These are phyloP conservation scores for Cynocephalus volans DNA, from an alignment of 2,113 vertebrate genomes.

Conservation along the genomic window DNA sequence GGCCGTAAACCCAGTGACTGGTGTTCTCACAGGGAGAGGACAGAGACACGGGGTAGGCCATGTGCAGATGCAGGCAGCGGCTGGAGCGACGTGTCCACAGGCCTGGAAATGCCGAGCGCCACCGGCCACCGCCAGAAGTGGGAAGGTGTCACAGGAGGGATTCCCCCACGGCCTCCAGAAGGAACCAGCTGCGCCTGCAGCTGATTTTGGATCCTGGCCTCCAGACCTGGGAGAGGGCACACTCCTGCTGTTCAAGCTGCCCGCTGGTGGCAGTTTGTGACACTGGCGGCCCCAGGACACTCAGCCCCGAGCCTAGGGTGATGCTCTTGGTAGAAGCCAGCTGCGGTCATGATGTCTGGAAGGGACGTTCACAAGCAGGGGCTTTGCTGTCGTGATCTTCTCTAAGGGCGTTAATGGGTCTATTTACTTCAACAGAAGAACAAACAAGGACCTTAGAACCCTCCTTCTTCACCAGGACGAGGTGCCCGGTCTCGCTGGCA, in stretches of 20 bases:
- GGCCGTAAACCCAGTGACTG: not conserved
- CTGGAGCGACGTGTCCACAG: accelerated
- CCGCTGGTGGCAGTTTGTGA: not conserved
- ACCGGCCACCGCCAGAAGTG: not conserved
- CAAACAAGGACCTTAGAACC: not conserved
- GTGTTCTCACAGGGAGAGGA: no score
- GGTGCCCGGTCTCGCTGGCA: not conserved
- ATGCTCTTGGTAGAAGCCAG: not conserved
- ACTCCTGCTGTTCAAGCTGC: not conserved
- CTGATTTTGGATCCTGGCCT: not conserved
- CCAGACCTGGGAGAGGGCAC: not conserved
- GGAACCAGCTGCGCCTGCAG: not conserved
- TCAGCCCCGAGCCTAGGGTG: not conserved
- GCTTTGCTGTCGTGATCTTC: no score
- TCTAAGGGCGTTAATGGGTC: not conserved
- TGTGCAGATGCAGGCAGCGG: accelerated
- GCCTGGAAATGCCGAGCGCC: not conserved
- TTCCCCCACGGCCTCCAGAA: not conserved
- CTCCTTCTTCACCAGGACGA: not conserved
- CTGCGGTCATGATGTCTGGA: accelerated
- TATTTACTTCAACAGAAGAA: accelerated
- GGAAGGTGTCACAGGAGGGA: accelerated
- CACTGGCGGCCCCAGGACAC: not conserved
- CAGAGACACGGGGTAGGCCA: not conserved
- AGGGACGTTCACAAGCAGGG: accelerated